Evolutionary conservation across 2,888 invertebrate genomes (phyloP).

Genomic region (Hemistola chrysoprasaria): DNA sequence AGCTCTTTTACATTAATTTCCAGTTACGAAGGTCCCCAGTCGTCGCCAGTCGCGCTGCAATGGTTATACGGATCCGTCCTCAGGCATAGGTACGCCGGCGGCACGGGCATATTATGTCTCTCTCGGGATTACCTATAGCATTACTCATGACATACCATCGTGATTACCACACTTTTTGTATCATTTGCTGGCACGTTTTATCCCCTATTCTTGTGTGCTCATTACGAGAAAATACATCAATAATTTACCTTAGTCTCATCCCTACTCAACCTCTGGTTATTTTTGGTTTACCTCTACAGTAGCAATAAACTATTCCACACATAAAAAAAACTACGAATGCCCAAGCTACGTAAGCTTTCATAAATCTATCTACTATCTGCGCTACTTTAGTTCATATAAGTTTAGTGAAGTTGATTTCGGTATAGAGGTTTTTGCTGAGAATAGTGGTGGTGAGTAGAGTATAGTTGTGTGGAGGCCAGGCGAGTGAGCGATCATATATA

Average conservation of each 20-base stretch:
- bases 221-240: too few relatives aligned
- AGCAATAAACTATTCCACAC: neutral
- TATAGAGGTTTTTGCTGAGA: too few relatives aligned
- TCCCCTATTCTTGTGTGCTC: neutral
- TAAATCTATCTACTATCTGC: too few relatives aligned
- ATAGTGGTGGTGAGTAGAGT: too few relatives aligned
- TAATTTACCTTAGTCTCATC: too few relatives aligned
- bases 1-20: slow-evolving; percentile 69
- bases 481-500: slow-evolving; percentile 34
- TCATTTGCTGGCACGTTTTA: slow-evolving; percentile 1
- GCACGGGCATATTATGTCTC: slow-evolving; percentile 34
- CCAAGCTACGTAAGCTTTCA: too few relatives aligned
- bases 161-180: slow-evolving; percentile 12
- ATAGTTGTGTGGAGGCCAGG: slow-evolving; percentile 17
- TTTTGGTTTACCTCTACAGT: slow-evolving; percentile 2
- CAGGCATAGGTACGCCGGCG: slow-evolving; percentile 29
- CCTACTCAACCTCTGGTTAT: neutral
- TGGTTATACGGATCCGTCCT: too few relatives aligned
- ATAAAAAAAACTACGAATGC: neutral
- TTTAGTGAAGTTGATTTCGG: slow-evolving; percentile 2
- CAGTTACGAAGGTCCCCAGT: slow-evolving; percentile 58
- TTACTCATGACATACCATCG: slow-evolving; percentile 22
- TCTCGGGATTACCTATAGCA: slow-evolving; percentile 36
- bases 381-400: neutral
- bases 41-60: too few relatives aligned